Percentiles rank a stretch among this genome's conserved stretches.
These are phyloP conservation scores for Xenus cinereus DNA, from an alignment of 2,113 vertebrate species.

Conservation along the genomic window DNA sequence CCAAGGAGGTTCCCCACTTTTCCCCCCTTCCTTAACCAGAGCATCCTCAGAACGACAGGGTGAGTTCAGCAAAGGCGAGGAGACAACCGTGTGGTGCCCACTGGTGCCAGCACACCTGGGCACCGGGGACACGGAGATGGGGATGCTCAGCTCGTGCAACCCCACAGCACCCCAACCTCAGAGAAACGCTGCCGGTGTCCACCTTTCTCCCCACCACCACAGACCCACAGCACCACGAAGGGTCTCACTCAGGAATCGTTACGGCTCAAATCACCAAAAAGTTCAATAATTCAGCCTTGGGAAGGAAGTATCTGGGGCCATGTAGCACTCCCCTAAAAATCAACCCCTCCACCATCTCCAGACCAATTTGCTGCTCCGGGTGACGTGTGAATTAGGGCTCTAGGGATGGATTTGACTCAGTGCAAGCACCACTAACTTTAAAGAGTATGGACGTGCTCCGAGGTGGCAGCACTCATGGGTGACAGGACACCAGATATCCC, in stretches of 20 bases:
- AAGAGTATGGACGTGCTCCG: fast-evolving
- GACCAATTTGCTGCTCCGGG: not conserved
- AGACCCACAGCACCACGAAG: not conserved
- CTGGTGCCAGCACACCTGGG: not conserved
- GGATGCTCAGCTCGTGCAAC: not conserved
- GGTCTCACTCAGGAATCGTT: fast-evolving
- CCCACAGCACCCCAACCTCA: not conserved
- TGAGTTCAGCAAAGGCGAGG: not conserved
- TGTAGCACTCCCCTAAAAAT: not conserved
- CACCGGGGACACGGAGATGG: fast-evolving
- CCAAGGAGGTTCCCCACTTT: not conserved
- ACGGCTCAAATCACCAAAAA: not conserved
- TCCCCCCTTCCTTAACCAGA: not conserved
- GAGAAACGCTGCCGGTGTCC: not conserved
- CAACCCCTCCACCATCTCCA: not conserved
- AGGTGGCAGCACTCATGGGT: fast-evolving
- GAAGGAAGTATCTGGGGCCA: not conserved
- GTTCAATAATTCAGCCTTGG: not conserved
- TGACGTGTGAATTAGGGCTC: fast-evolving
- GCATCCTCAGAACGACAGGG: fast-evolving
- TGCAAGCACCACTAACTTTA: not conserved
- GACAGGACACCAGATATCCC: not conserved
- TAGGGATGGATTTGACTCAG: not conserved
- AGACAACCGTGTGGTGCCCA: not conserved
- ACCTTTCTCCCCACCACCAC: not conserved